These are phyloP conservation scores for Amaurobius ferox DNA, from an alignment of 2,888 invertebrate genomes.

Conservation along the genomic window DNA sequence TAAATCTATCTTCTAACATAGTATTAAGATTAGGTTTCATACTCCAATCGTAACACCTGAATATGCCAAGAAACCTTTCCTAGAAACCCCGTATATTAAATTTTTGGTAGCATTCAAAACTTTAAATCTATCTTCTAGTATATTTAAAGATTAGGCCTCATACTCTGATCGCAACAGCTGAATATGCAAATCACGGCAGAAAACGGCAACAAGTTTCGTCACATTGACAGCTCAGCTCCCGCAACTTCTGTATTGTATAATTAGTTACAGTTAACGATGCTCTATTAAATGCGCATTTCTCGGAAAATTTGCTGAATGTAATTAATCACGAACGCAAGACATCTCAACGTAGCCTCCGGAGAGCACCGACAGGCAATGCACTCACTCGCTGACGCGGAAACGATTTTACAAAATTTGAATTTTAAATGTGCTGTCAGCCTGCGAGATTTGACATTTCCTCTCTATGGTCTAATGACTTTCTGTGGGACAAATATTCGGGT, in stretches of 20 bases:
- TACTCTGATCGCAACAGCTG: too few species aligned
- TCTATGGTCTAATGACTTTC: too few species aligned
- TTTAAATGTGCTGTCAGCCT: not conserved
- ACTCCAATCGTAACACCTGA: too few species aligned
- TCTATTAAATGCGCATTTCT: constrained; percentile 14
- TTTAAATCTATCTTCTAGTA: too few species aligned
- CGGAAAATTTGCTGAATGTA: not conserved
- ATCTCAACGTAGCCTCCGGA: not conserved
- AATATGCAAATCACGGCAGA: not conserved
- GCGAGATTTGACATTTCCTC: not conserved
- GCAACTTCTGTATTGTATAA: not conserved
- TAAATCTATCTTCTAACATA: too few species aligned
- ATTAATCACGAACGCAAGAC: constrained; percentile 10
- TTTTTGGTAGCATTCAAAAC: too few species aligned
- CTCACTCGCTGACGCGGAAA: not conserved
- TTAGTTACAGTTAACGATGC: constrained; percentile 14
- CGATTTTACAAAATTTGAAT: constrained; percentile 2
- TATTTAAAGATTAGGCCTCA: too few species aligned
- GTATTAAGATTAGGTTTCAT: too few species aligned
- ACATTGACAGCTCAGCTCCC: not conserved
- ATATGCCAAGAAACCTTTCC: too few species aligned
- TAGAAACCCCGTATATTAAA: too few species aligned
- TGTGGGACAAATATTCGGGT: too few species aligned
- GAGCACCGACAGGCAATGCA: not conserved
- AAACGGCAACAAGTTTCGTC: not conserved